Evolutionary conservation across 2,113 vertebrate genomes (phyloP).

Genomic region (Ia io): DNA sequence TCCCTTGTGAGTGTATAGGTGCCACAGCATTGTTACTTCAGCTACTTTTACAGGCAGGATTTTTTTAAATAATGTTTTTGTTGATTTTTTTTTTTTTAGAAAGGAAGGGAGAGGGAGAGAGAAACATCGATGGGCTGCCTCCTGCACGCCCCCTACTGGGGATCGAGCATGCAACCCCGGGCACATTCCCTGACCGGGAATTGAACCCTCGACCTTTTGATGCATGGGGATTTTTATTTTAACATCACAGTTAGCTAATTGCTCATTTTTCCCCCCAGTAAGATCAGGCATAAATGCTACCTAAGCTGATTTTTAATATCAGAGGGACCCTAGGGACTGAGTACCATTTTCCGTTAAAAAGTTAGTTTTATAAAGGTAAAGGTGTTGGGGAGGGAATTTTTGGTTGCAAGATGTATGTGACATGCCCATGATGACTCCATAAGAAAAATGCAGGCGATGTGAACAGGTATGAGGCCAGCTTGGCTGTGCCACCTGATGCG

Average conservation of each 20-base stretch:
- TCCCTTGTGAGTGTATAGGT: background rate
- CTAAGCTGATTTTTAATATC: background rate
- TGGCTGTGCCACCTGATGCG: background rate
- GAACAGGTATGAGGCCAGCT: background rate
- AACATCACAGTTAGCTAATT: background rate
- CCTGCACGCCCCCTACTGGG: too few relatives aligned
- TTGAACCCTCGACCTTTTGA: too few relatives aligned
- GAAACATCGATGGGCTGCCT: too few relatives aligned
- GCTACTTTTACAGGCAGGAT: background rate
- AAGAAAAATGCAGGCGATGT: background rate
- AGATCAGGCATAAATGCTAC: background rate
- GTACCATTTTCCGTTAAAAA: background rate
- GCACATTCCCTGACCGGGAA: too few relatives aligned
- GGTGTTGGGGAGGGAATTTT: background rate
- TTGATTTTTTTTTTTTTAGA: too few relatives aligned
- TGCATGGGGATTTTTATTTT: background rate
- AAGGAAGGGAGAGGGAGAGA: too few relatives aligned
- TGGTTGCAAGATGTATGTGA: background rate
- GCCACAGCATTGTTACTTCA: background rate
- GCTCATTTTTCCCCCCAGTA: background rate
- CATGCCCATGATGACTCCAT: background rate
- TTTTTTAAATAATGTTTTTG: too few relatives aligned
- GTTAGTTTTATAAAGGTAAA: slow-evolving; percentile 5
- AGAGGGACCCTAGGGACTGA: background rate
- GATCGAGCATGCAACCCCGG: too few relatives aligned